Evolutionary conservation across 2,113 vertebrate genomes (phyloP), one percentile per base, ranked within the genome.

Genomic region (Chitala chitala): DNA sequence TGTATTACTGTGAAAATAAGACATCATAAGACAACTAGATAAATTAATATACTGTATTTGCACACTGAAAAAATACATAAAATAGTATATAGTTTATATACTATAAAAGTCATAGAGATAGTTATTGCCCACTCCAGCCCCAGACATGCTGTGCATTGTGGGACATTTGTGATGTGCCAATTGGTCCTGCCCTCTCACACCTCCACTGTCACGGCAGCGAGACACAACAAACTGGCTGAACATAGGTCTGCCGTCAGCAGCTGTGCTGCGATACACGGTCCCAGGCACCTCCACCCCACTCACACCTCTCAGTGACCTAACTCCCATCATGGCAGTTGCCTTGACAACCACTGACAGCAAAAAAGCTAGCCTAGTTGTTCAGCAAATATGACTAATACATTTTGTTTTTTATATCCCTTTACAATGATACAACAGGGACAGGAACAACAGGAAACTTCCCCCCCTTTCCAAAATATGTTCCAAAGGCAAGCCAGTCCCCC

Each of bases 111-210:
- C 33, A 38, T 29, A 33, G 59, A 63, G 33, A 63, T 63, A 33
- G 59, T 24, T 29, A 20, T 17, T 33, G 38, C 8, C 59, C 31
- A 20, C 33, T 46, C 40, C 64, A 68, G 42, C 40, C 64, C 64
- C 48, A 51, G 87, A 89, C 87, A 87, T 90, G 87, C 65, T 86
- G 84, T 53, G 83, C 85, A 84, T 89, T 87, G 76, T 91, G 88
- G 76, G 83, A 85, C 78, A 90, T 85, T 79, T 87, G 89, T 81
- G 87, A 82, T 40, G 84, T 46, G 79, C 86, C 86, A 80, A 84
- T 89, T 89, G 80, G 80, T 89, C 84, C 83, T 86, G 76, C 73
- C 80, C 74, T 85, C 84, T 65, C 89, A 87, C 74, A 87, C 82
- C 78, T 87, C 87, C 80, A 87, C 90, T 87, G 90, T 89, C 82